phyloP scores from a whole-genome alignment of 2,888 invertebrate species.

The Anodontia alba region DNA sequence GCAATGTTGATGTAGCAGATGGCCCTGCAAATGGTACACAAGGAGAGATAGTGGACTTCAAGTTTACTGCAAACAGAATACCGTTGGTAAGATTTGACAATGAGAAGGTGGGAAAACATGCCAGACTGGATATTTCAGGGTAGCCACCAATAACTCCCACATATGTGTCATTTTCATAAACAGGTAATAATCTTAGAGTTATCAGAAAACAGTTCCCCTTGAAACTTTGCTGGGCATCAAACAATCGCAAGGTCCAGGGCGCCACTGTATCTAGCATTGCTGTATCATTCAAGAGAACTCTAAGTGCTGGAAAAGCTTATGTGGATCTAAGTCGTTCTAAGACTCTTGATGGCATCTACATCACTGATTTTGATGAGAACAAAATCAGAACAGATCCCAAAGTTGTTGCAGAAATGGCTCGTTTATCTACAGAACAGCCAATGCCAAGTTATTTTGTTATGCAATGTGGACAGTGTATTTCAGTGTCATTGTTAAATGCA shows the following conservation, averaged over 20 bases:
- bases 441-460: neutral
- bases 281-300: slow-evolving; percentile 28
- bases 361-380: slow-evolving; percentile 23
- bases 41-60: slow-evolving; percentile 37
- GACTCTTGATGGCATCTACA: slow-evolving; percentile 26
- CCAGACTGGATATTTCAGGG: neutral
- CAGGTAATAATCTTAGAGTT: slow-evolving; percentile 32
- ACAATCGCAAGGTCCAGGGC: slow-evolving; percentile 46
- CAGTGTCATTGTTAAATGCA: slow-evolving; percentile 37
- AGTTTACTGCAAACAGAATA: slow-evolving; percentile 2
- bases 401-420: slow-evolving; percentile 32
- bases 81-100: slow-evolving; percentile 44
- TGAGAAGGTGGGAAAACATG: slow-evolving; percentile 31
- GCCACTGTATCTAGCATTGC: slow-evolving; percentile 25
- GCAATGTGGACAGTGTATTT: neutral
- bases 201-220: slow-evolving; percentile 45
- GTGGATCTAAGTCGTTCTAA: slow-evolving; percentile 31
- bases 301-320: slow-evolving; percentile 25
- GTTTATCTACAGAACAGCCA: neutral
- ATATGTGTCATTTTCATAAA: slow-evolving; percentile 19
- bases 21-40: slow-evolving; percentile 60
- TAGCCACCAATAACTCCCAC: slow-evolving; percentile 39
- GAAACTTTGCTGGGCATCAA: slow-evolving; percentile 33
- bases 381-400: slow-evolving; percentile 20
- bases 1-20: slow-evolving; percentile 56